Percentiles rank a stretch among this genome's conserved stretches.
These are phyloP conservation scores for Temnopleurus reevesii DNA, from an alignment of 53 echinoderm and acorn worm species.

Conservation along the genomic window DNA sequence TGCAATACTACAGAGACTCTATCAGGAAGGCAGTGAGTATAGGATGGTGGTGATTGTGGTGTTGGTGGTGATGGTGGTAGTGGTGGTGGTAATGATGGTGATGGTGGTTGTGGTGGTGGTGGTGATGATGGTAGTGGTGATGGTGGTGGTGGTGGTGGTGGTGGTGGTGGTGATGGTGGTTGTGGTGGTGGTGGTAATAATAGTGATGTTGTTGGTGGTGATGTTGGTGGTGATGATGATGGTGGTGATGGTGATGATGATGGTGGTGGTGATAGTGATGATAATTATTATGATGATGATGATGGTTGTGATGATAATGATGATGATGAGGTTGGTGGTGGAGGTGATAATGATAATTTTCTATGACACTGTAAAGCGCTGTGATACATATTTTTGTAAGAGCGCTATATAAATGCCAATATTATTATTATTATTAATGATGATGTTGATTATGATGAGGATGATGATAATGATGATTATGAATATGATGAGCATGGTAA, in stretches of 20 bases:
- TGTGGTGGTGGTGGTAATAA: background rate
- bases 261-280: background rate
- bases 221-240: background rate
- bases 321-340: background rate
- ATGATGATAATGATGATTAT: background rate
- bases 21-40: constrained; percentile 74
- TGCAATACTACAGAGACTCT: constrained; percentile 81
- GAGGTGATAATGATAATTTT: background rate
- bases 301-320: background rate
- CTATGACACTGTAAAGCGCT: too few relatives aligned
- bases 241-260: background rate
- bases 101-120: background rate
- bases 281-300: background rate
- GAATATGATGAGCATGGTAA: background rate
- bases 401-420: too few relatives aligned
- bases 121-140: background rate
- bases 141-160: background rate
- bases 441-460: background rate
- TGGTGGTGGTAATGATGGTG: background rate
- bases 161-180: background rate
- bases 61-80: background rate
- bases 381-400: too few relatives aligned
- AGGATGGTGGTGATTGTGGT: background rate
- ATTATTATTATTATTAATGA: too few relatives aligned
- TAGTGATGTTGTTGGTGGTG: background rate